Percentiles rank a stretch among this genome's conserved stretches.
phyloP scores from a whole-genome alignment of 2,797 vertebrate genomes.

The Neomorphus geoffroyi region DNA sequence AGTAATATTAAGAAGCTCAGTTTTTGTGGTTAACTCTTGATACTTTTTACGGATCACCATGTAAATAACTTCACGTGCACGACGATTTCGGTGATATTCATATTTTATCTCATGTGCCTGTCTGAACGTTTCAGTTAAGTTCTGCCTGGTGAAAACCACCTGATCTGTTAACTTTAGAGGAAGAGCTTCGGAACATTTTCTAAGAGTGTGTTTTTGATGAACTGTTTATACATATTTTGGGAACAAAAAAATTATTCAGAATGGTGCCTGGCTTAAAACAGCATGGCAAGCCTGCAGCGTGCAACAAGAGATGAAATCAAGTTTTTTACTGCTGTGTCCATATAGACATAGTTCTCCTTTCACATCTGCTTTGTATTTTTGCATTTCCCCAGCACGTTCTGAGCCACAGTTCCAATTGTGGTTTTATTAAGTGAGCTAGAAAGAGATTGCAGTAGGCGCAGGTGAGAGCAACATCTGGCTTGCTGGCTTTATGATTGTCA shows the following conservation, averaged over 20 bases:
- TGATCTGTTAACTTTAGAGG: background rate
- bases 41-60: background rate
- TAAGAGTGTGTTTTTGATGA: background rate
- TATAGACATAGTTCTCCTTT: background rate
- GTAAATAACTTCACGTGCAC: accelerated
- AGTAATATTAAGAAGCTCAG: background rate
- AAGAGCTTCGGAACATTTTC: background rate
- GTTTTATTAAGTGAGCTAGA: constrained; percentile 27
- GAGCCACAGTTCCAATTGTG: background rate
- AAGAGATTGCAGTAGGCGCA: constrained; percentile 5
- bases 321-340: background rate
- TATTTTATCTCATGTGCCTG: background rate
- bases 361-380: constrained; percentile 14
- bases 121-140: background rate
- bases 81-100: background rate
- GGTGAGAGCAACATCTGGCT: constrained; percentile 27
- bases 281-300: background rate
- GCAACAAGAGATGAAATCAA: background rate
- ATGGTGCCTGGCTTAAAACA: background rate
- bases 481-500: background rate
- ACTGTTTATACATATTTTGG: background rate
- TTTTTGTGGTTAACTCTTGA: background rate
- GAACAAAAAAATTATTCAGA: background rate
- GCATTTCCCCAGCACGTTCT: background rate
- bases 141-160: background rate